A percentile compares a stretch with the other conserved stretches of the same genome.
Evolutionary conservation across 2,888 invertebrate species (phyloP).

Genomic region (Diaphora mendica): DNA sequence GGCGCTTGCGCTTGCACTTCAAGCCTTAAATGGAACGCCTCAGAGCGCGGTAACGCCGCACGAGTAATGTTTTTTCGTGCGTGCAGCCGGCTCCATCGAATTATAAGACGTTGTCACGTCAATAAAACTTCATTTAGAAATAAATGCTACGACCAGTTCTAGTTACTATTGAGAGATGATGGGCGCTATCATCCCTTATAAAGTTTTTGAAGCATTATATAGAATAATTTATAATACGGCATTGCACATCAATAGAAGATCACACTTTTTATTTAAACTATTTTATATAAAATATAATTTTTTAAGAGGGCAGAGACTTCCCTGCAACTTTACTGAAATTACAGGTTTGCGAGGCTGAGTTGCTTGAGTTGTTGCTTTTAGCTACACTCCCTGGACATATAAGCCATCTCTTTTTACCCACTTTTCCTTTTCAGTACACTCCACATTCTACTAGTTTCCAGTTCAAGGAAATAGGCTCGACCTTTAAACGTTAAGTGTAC

Average conservation of each 20-base stretch:
- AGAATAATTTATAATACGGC: no score
- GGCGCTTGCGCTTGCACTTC: no score
- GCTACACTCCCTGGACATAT: background rate
- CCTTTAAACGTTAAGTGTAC: background rate
- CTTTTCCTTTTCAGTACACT: background rate
- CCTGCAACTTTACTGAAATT: background rate
- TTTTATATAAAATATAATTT: background rate
- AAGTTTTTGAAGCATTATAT: background rate
- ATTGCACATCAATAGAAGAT: constrained; percentile 1
- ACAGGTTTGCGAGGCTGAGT: background rate
- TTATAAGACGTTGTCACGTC: no score
- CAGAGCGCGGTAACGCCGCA: no score
- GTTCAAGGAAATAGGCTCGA: background rate
- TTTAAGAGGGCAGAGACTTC: background rate
- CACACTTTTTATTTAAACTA: background rate
- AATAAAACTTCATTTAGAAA: constrained; percentile 14
- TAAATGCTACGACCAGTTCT: background rate
- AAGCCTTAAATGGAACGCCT: no score
- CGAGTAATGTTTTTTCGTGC: no score
- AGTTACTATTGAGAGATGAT: constrained; percentile 2
- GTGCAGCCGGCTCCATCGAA: no score
- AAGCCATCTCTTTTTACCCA: background rate
- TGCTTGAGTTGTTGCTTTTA: background rate
- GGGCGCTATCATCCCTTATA: background rate
- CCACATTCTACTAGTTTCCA: background rate